Base-by-base conservation (phyloP, 2,113 vertebrate genomes). In the Etia nguti region DNA sequence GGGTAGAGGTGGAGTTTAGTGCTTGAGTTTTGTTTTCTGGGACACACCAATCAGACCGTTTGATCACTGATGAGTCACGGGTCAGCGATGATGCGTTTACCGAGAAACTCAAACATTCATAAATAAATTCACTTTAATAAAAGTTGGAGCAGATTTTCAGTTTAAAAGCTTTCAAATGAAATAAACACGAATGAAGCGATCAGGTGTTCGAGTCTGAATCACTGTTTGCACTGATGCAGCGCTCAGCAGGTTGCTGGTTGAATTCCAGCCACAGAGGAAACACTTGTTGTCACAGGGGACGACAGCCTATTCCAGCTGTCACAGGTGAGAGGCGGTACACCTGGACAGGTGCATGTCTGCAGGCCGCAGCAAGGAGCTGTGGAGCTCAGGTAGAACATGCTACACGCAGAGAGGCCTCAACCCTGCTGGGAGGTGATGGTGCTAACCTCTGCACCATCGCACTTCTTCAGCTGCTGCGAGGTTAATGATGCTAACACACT, bases 181-280 rank as follows among this genome's bases (percentile, higher is more conserved):
- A 65, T 65, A 65, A 65, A 65, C 31, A 38, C 3, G 60, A 36
- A n/a, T 36, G 31, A n/a, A 1, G 18, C 7, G 6, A 12, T 65
- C 6, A 6, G 36, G 60, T 38, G 18, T 65, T 0, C 0, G 57
- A 60, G 57, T 68, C 0, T 38, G 36, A 68, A 13, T 62, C 18
- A 22, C 36, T 62, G 31, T 62, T 10, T 36, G 31, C 59, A 0
- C 59, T 36, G 57, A 60, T 8, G 55, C 55, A 26, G 55, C 6
- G 57, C 57, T 60, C 57, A 31, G 20, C 50, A 54, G 50, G 20
- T 54, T n/a, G 50, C 50, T 54, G 50, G 9, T 54, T 54, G 5
- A 34, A 34, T 34, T 34, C 31, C 31, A 34, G 31, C 31, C 31
- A 34, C 31, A 6, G 31, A 34, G 31, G 5, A 34, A 34, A 34